Base-by-base conservation (phyloP, 2,888 invertebrate genomes). In the Harpagoxenus sublaevis region DNA sequence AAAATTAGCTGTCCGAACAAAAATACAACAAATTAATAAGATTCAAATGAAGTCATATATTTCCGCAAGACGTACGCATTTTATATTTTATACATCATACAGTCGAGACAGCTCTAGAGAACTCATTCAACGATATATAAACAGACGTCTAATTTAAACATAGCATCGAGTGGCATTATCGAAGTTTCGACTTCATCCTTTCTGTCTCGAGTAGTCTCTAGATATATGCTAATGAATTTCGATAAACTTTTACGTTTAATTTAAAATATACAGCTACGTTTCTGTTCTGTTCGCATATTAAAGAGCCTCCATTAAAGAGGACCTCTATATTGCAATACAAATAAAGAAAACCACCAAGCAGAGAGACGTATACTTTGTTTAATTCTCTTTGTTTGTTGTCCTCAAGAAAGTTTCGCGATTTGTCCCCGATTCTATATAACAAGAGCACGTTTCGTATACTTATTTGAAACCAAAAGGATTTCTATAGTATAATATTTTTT, bases 201-300 rank as follows among this genome's bases (percentile, higher is more conserved):
- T 70, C 31, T 53, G 9, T 68, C 28, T 68, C n/a, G 45, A 70
- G 15, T n/a, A 55, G 15, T 31, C n/a, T 28, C 42, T 42, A 23
- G 55, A 70, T 70, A 45, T 78, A 78, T 78, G 53, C 45, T 71
- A 71, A 71, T 15, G 31, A 78, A 70, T 78, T 78, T 78, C 55
- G 15, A 53, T 55, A 5, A 71, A 79, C 60, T 79, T 79, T 79
- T 79, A 45, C 35, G 28, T 79, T 74, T 51, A 60, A 60, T 74
- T 79, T 48, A 79, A 79, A 79, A 60, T 81, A 81, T 35, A 81
- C 60, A 81, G 75, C n/a, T 60, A 73, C 23, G 39, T 73, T 79
- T 79, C 48, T 23, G 42, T 70, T 78, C 42, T 28, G 12, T 48
- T 74, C 39, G 75, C 48, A 62, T 74, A 81, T 60, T 81, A 81